phyloP scores from a whole-genome alignment of 2,113 vertebrate species.

The Phocoena phocoena region DNA sequence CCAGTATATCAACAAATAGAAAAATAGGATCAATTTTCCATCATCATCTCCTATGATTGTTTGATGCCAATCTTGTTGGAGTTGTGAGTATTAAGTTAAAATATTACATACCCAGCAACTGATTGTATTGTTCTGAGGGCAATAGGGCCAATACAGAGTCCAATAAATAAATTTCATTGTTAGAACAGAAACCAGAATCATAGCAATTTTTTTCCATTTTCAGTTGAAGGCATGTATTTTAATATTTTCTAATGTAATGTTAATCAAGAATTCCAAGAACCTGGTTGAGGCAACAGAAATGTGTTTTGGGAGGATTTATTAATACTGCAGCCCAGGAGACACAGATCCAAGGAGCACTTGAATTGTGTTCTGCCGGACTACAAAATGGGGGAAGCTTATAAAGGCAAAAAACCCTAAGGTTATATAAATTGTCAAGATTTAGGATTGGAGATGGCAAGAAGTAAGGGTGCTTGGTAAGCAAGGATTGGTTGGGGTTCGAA shows the following conservation, averaged over 20 bases:
- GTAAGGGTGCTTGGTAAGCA: background rate
- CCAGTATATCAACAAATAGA: background rate
- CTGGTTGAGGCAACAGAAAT: background rate
- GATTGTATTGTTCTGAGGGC: background rate
- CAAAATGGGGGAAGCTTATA: background rate
- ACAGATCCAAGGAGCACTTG: background rate
- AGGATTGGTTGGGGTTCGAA: background rate
- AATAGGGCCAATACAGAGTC: background rate
- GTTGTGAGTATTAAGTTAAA: constrained; percentile 8
- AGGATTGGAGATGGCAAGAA: background rate
- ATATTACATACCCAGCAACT: background rate
- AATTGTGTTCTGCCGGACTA: background rate
- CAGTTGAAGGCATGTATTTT: background rate
- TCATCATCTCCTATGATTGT: background rate
- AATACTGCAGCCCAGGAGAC: background rate
- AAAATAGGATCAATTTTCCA: background rate
- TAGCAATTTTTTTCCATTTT: background rate
- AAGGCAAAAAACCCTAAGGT: background rate
- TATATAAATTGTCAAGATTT: background rate
- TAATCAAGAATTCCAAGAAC: background rate
- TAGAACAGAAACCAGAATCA: background rate
- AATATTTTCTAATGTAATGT: background rate
- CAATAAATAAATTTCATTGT: background rate
- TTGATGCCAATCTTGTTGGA: background rate
- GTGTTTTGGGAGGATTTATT: background rate